Conservation (phyloP, 2,797 vertebrate species). For the Oryzias sinensis region DNA sequence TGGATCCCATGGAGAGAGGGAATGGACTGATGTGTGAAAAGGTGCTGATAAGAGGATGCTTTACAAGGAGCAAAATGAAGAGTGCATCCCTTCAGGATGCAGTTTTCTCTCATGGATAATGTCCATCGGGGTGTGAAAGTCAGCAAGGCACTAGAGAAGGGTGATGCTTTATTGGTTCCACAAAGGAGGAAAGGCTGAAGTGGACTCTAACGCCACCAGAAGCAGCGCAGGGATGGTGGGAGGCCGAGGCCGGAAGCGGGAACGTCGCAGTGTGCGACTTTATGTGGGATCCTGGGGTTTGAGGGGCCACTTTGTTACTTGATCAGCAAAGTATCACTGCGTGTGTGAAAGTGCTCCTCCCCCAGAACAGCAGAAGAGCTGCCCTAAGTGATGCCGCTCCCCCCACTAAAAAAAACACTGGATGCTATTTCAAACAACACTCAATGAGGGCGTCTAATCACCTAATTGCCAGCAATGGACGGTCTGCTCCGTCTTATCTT, state of each 20-base stretch:
- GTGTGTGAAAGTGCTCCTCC: conserved; percentile 68
- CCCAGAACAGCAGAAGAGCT: conserved; percentile 51
- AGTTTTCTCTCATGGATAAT: conserved; percentile 50
- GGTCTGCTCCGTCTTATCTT: conserved; percentile 57
- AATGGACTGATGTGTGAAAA: conserved; percentile 50
- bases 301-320: conserved; percentile 78
- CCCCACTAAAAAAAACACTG: conserved; percentile 68
- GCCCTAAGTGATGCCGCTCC: conserved; percentile 52
- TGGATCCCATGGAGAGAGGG: conserved; percentile 28
- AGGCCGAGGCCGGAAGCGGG: conserved; percentile 41
- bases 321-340: conserved; percentile 76
- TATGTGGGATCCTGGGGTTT: conserved; percentile 76
- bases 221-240: background rate
- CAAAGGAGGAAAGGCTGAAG: conserved; percentile 37
- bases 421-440: conserved; percentile 76
- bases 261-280: conserved; percentile 65
- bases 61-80: conserved; percentile 45
- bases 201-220: conserved; percentile 22
- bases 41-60: conserved; percentile 55
- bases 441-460: conserved; percentile 71
- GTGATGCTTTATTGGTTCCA: conserved; percentile 55
- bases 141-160: conserved; percentile 55
- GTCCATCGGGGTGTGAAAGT: conserved; percentile 67
- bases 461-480: conserved; percentile 62
- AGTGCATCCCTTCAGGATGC: conserved; percentile 27